Percentiles rank a stretch among this genome's conserved stretches.
Conservation (phyloP, 2,113 vertebrate species). For the Mola mola region DNA sequence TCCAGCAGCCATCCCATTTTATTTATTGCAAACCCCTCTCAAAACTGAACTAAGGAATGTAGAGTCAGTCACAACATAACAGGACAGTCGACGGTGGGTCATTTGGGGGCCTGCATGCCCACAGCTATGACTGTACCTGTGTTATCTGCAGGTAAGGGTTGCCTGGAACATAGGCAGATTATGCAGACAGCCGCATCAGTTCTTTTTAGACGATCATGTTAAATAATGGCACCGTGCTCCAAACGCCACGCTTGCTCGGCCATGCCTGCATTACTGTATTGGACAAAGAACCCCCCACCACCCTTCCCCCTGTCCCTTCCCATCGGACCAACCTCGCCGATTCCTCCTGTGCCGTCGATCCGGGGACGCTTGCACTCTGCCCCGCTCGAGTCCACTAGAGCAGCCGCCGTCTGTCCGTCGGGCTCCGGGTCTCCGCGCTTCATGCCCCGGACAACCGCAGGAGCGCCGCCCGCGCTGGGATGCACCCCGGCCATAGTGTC, state of each 20-base stretch:
- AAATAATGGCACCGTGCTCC: neutral
- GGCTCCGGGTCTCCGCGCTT: constrained; percentile 86
- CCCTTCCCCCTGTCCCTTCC: constrained; percentile 26
- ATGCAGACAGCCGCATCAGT: too few relatives aligned
- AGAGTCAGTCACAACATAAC: constrained; percentile 3
- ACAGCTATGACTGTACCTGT: neutral
- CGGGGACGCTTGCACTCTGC: constrained; percentile 85
- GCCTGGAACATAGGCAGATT: too few relatives aligned
- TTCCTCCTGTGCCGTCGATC: constrained; percentile 78
- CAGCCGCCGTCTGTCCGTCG: constrained; percentile 76
- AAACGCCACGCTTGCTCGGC: neutral
- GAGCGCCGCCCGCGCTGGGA: constrained; percentile 67
- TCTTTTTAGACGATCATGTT: too few relatives aligned
- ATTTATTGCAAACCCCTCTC: neutral
- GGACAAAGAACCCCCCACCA: constrained; percentile 5
- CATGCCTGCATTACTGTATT: constrained; percentile 7
- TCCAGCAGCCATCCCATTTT: neutral
- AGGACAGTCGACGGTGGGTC: neutral
- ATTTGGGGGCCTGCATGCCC: constrained; percentile 5
- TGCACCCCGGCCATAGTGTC: constrained; percentile 79
- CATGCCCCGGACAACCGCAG: constrained; percentile 80
- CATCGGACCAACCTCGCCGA: constrained; percentile 81
- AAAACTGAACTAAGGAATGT: constrained; percentile 18
- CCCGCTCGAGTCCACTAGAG: constrained; percentile 75
- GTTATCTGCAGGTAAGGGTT: too few relatives aligned